Evolutionary conservation across 1,140 invertebrate species (phyloP), one percentile per base, ranked within the genome.

Genomic region (Phortica variegata): DNA sequence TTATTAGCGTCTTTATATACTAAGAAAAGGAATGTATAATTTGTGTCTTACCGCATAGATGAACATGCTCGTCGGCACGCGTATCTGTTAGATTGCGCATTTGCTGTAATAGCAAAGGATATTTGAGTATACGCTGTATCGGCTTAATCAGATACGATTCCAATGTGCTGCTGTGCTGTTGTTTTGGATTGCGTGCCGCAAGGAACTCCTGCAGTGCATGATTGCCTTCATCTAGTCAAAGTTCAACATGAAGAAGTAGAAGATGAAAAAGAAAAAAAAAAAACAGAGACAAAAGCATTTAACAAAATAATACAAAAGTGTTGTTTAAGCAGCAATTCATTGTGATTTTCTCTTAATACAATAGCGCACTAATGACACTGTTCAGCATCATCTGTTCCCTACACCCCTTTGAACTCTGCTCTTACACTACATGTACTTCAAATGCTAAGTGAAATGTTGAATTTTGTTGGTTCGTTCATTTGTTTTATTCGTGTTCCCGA

Each of bases 81-180:
- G 90, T 84, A 74, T 94, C 91, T 37, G 94, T 97, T 53, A 97
- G 85, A 79, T 94, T 93, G 70, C 91, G 85, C 71, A 98, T 83
- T 79, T 98, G 95, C 79, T 97, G 91, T 47, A 99, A 81, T 31
- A 99, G 82, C 50, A 99, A 78, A 2, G 96, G 96, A 80, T 99
- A 99, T 77, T 98, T 98, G 46, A 98, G 84, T 78, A 98, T 97
- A 79, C 96, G 84, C 79, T 98, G 96, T 77, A 98, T 98, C 38
- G 96, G 96, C 80, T 98, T 98, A 71, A 99, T 99, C 77, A 99
- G 85, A 83, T 96, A 97, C 31, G 95, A 98, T 78, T 98, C 95
- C 62, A 98, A 80, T 12, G 95, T 96, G 60, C 91, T 92, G 41
- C 93, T 95, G 79, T 98, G 95, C 79, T 97, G 92, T 71, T 95